Evolutionary conservation across 1,140 invertebrate species (phyloP).

Genomic region (Monomorium pharaonis): DNA sequence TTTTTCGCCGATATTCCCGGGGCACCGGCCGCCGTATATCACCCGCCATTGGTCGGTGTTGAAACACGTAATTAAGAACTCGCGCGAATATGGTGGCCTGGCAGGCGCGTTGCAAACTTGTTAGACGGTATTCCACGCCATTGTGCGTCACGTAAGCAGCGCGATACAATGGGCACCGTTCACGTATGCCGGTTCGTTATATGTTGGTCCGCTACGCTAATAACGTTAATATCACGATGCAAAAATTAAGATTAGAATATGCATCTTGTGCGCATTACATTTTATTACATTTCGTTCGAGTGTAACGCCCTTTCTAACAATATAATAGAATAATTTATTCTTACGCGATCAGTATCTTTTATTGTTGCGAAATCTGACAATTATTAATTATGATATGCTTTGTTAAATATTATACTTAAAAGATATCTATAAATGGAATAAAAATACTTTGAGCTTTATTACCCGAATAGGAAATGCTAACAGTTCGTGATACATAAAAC

Average conservation of each 20-base stretch:
- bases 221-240: constrained; percentile 62
- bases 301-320: background rate
- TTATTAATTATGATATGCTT: background rate
- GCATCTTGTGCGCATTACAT: background rate
- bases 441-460: background rate
- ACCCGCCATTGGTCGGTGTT: constrained; percentile 61
- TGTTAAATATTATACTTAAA: background rate
- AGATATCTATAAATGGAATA: background rate
- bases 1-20: constrained; percentile 64
- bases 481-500: background rate
- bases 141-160: constrained; percentile 58
- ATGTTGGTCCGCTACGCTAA: constrained; percentile 53
- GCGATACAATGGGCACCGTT: constrained; percentile 63
- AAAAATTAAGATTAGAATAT: constrained; percentile 44
- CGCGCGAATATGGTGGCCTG: constrained; percentile 73
- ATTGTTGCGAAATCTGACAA: background rate
- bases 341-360: background rate
- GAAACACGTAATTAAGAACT: constrained; percentile 75
- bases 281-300: background rate
- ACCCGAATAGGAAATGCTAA: background rate
- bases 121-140: constrained; percentile 62
- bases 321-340: background rate
- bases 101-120: constrained; percentile 61
- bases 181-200: constrained; percentile 51
- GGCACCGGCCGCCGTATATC: constrained; percentile 60